Conservation (phyloP, 1,140 invertebrate genomes). For the Drosophila sturtevanti region DNA sequence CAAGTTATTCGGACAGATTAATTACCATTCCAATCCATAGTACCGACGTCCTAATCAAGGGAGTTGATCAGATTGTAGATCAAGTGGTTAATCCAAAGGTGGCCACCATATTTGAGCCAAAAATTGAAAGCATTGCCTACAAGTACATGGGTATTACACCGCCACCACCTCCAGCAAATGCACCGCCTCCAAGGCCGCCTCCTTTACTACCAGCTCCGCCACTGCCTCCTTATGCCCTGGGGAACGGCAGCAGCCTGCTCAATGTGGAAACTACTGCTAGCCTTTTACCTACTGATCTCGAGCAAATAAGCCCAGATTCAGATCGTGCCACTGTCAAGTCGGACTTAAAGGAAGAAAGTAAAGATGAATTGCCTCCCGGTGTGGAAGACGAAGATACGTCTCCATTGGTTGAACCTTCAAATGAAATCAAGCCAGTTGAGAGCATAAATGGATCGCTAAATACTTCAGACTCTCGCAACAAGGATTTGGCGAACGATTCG, state of each 20-base stretch:
- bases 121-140: conserved; percentile 95
- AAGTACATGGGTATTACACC: conserved; percentile 92
- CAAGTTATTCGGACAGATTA: background rate
- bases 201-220: conserved; percentile 85
- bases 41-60: conserved; percentile 90
- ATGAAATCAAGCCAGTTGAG: conserved; percentile 37
- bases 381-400: conserved; percentile 85
- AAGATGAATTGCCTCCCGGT: conserved; percentile 56
- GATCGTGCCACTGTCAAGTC: conserved; percentile 85
- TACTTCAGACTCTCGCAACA: conserved; percentile 68
- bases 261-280: conserved; percentile 83
- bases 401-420: conserved; percentile 87
- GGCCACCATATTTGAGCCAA: conserved; percentile 92
- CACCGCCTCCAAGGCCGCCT: conserved; percentile 82
- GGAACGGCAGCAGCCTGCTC: conserved; percentile 71
- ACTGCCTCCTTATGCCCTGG: conserved; percentile 75
- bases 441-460: conserved; percentile 56
- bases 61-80: conserved; percentile 96
- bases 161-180: conserved; percentile 77
- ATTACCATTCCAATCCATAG: conserved; percentile 83
- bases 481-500: conserved; percentile 40
- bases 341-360: conserved; percentile 76
- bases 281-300: conserved; percentile 88
- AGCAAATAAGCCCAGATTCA: conserved; percentile 90
- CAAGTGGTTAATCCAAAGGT: conserved; percentile 98